These are phyloP conservation scores for Xylocampa areola DNA, from an alignment of 2,888 invertebrate genomes.

Conservation along the genomic window DNA sequence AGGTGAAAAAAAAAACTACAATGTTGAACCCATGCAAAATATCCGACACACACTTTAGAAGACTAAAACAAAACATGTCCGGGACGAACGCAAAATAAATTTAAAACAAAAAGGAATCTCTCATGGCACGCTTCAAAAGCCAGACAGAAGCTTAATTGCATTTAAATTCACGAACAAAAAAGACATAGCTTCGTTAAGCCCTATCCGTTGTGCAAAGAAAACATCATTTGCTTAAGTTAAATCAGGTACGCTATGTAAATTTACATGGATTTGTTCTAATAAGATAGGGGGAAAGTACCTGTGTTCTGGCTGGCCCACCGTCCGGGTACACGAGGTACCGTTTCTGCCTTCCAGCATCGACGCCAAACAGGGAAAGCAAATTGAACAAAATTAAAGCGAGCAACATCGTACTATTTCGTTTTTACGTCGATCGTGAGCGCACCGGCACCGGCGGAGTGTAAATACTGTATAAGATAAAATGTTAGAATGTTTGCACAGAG, in stretches of 20 bases:
- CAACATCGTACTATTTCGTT: conserved; percentile 70
- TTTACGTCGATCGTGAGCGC: conserved; percentile 62
- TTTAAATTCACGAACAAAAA: conserved; percentile 86
- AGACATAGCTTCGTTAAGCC: conserved; percentile 85
- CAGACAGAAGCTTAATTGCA: conserved; percentile 82
- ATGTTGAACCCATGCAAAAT: conserved; percentile 20
- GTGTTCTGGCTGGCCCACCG: conserved; percentile 90
- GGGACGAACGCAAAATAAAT: conserved; percentile 40
- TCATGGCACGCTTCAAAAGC: conserved; percentile 71
- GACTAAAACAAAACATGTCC: conserved; percentile 40
- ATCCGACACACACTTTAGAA: conserved; percentile 21
- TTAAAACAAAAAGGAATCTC: conserved; percentile 62
- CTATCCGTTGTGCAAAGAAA: conserved; percentile 81
- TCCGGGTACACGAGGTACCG: conserved; percentile 90
- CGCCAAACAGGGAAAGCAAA: conserved; percentile 68
- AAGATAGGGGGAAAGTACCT: conserved; percentile 80
- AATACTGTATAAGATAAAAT: conserved; percentile 81
- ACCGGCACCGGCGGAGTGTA: conserved; percentile 72
- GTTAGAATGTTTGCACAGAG: conserved; percentile 79
- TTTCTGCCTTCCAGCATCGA: conserved; percentile 78
- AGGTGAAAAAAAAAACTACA: conserved; percentile 2
- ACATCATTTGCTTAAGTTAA: conserved; percentile 85
- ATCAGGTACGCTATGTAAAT: conserved; percentile 80
- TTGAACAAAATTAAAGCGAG: conserved; percentile 77
- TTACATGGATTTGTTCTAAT: conserved; percentile 68